A percentile compares a stretch with the other conserved stretches of the same genome.
These are phyloP conservation scores for Bombus polaris DNA, from an alignment of 1,140 invertebrate genomes.

Conservation along the genomic window DNA sequence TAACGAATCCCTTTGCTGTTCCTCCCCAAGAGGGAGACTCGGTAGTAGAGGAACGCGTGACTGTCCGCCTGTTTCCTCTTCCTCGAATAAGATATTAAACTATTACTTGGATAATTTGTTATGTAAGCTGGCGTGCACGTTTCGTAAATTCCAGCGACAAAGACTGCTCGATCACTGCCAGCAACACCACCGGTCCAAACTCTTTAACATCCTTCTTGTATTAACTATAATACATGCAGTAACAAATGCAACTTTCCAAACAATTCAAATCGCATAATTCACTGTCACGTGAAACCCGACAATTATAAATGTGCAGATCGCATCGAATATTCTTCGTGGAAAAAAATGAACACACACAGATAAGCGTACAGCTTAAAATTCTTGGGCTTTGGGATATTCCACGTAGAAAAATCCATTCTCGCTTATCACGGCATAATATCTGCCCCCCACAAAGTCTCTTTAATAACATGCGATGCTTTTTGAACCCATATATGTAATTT, in stretches of 20 bases:
- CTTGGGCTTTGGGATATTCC: not conserved
- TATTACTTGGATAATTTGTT: constrained; percentile 65
- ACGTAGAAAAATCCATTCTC: not conserved
- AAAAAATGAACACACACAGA: too few species aligned
- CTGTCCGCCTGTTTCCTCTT: constrained; percentile 9
- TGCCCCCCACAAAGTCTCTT: not conserved
- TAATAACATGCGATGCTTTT: constrained; percentile 20
- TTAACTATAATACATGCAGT: not conserved
- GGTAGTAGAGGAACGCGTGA: too few species aligned
- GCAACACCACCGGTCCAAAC: not conserved
- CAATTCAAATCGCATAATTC: not conserved
- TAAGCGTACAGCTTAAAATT: not conserved
- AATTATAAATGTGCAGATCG: not conserved
- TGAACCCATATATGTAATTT: constrained; percentile 1
- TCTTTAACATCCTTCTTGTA: constrained; percentile 1
- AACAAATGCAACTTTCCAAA: not conserved
- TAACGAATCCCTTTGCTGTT: constrained; percentile 26
- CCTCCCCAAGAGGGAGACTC: not conserved
- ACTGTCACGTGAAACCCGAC: not conserved
- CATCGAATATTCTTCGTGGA: not conserved
- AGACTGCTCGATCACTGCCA: constrained; percentile 31
- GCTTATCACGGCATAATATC: not conserved
- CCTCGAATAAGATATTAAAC: constrained; percentile 58
- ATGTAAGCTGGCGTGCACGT: constrained; percentile 44
- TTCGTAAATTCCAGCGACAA: constrained; percentile 52